Conservation (phyloP, 2,797 vertebrate genomes). For the Poliocrania exsul region DNA sequence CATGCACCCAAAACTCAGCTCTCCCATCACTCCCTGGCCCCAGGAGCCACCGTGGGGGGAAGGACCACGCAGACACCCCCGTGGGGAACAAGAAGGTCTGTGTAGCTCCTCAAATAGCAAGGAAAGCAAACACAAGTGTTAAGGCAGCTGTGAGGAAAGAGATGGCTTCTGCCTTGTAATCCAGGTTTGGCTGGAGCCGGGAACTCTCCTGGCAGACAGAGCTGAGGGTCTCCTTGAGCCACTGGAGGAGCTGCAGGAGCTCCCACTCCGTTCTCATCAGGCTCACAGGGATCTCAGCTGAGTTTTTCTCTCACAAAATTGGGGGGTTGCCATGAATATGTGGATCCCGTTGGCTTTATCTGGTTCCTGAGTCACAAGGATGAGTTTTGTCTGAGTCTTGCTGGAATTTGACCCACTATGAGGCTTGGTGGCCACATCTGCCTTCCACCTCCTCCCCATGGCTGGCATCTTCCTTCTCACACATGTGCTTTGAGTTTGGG, state of each 20-base stretch:
- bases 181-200: not conserved
- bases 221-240: not conserved
- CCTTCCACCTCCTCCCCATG: not conserved
- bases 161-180: not conserved
- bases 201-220: not conserved
- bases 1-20: not conserved
- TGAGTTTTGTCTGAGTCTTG: not conserved
- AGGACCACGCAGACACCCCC: not conserved
- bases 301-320: not conserved
- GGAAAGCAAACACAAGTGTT: not conserved
- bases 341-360: not conserved
- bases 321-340: not conserved
- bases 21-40: not conserved
- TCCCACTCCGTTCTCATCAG: not conserved
- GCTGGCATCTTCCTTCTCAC: not conserved
- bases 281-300: not conserved
- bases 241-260: not conserved
- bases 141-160: not conserved
- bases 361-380: not conserved
- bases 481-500: accelerated
- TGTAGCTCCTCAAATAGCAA: not conserved
- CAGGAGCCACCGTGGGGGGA: not conserved
- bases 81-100: not conserved
- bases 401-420: not conserved
- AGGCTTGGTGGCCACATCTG: not conserved